These are phyloP conservation scores for Hymenopus coronatus DNA, from an alignment of 2,888 invertebrate species.

Conservation along the genomic window DNA sequence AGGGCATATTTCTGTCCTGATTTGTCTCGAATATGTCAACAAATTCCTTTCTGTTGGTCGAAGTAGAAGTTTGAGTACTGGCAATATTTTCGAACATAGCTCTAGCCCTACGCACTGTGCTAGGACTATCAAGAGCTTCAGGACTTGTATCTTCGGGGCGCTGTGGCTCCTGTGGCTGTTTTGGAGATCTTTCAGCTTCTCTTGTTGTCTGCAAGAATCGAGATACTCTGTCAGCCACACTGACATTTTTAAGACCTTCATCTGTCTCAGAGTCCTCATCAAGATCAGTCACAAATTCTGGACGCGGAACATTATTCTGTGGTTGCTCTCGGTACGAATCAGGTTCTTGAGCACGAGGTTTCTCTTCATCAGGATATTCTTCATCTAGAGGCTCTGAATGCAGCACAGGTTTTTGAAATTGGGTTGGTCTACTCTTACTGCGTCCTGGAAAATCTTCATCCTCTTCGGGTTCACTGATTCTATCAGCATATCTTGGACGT, in stretches of 20 bases:
- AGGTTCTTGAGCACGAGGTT: background rate
- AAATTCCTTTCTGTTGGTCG: background rate
- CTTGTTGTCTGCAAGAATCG: slow-evolving; percentile 51
- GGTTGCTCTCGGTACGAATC: background rate
- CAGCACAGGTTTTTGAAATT: slow-evolving; percentile 29
- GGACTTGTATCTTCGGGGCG: slow-evolving; percentile 19
- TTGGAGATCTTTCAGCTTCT: slow-evolving; percentile 24
- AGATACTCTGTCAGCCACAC: slow-evolving; percentile 58
- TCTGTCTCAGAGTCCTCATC: slow-evolving; percentile 37
- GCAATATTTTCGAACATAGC: slow-evolving; percentile 67
- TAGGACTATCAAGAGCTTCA: slow-evolving; percentile 38
- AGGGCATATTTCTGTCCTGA: background rate
- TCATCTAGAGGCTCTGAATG: slow-evolving; percentile 30
- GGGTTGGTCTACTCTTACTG: slow-evolving; percentile 3
- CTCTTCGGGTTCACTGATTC: slow-evolving; percentile 73
- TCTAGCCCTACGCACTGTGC: slow-evolving; percentile 68
- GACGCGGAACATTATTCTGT: background rate
- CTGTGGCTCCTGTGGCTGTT: background rate
- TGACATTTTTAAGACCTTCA: slow-evolving; percentile 41
- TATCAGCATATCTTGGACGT: slow-evolving; percentile 69
- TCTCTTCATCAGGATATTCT: slow-evolving; percentile 12
- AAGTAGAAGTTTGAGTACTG: slow-evolving; percentile 34
- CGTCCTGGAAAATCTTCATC: slow-evolving; percentile 40
- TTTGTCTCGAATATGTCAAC: background rate
- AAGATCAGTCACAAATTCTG: slow-evolving; percentile 39